Evolutionary conservation across 92 coral and sea anemone species (phyloP).

Genomic region (Paramuricea clavata): DNA sequence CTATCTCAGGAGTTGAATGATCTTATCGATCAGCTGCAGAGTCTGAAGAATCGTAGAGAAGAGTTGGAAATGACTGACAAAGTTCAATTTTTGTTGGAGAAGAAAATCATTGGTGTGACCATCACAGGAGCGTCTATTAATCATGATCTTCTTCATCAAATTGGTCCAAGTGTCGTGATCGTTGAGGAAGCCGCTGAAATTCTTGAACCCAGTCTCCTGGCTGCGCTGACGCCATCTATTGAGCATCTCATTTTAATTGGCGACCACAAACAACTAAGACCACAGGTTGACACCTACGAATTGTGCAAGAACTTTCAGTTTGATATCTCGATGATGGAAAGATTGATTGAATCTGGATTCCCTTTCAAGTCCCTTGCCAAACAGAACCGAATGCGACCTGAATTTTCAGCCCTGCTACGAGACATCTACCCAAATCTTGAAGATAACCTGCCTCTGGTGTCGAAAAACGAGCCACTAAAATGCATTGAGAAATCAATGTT

Average conservation of each 20-base stretch:
- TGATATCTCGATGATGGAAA: slow-evolving; percentile 71
- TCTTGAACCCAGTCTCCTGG: slow-evolving; percentile 67
- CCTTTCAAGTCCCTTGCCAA: slow-evolving; percentile 39
- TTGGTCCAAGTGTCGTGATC: slow-evolving; percentile 62
- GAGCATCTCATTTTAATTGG: slow-evolving; percentile 76
- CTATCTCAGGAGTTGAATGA: slow-evolving; percentile 9
- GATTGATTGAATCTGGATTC: slow-evolving; percentile 58
- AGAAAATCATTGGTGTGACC: slow-evolving; percentile 44
- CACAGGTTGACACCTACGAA: slow-evolving; percentile 66
- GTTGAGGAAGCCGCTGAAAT: slow-evolving; percentile 83
- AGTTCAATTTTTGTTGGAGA: not conserved
- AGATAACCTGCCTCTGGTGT: slow-evolving; percentile 38
- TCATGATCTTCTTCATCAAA: slow-evolving; percentile 52
- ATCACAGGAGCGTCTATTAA: slow-evolving; percentile 66
- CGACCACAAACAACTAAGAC: slow-evolving; percentile 77
- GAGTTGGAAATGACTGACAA: slow-evolving; percentile 23
- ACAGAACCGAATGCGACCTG: slow-evolving; percentile 66
- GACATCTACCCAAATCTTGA: slow-evolving; percentile 49
- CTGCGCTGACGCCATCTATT: slow-evolving; percentile 70
- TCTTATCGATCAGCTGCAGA: not conserved
- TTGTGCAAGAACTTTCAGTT: slow-evolving; percentile 50
- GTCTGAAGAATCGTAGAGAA: slow-evolving; percentile 1
- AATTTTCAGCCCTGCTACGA: slow-evolving; percentile 40
- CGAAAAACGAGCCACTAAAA: slow-evolving; percentile 26
- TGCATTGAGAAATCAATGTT: slow-evolving; percentile 51